A percentile compares a stretch with the other conserved stretches of the same genome.
phyloP scores from a whole-genome alignment of 2,797 vertebrate genomes.

The Myotis daubentonii region DNA sequence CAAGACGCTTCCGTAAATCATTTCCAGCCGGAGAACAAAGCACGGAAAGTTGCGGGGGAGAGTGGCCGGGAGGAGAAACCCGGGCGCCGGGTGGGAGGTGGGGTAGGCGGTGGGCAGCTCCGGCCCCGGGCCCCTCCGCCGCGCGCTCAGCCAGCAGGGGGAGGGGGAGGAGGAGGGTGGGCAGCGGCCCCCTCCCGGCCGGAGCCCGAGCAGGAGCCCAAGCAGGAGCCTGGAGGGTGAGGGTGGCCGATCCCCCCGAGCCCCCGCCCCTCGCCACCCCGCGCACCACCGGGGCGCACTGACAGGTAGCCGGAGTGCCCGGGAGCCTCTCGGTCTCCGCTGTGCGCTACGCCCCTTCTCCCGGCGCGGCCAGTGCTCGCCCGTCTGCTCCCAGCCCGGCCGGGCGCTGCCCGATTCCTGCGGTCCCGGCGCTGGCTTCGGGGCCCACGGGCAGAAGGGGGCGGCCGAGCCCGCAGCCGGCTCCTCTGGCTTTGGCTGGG shows the following conservation, averaged over 20 bases:
- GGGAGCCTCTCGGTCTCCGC: not conserved
- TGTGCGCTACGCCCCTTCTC: not conserved
- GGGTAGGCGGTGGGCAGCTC: conserved; percentile 2
- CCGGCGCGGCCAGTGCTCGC: not conserved
- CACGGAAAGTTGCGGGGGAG: conserved; percentile 72
- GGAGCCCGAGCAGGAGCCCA: not conserved
- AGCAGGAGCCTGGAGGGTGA: not conserved
- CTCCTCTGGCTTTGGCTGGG: not conserved
- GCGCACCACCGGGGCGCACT: not conserved
- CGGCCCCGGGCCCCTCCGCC: not conserved
- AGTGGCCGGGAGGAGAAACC: not conserved
- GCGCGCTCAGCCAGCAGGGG: not conserved
- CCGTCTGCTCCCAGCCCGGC: not conserved
- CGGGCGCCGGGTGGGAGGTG: not conserved
- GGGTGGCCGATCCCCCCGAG: not conserved
- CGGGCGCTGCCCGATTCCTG: not conserved
- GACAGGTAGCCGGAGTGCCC: conserved; percentile 29
- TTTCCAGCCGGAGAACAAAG: conserved; percentile 75
- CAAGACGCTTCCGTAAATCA: conserved; percentile 65
- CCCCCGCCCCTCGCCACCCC: not conserved
- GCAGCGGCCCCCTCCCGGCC: not conserved
- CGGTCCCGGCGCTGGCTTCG: not conserved
- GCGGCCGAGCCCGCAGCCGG: not conserved
- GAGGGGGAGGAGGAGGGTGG: not conserved
- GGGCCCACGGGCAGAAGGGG: not conserved